Evolutionary conservation across 2,888 invertebrate species (phyloP), one percentile per base, ranked within the genome.

Genomic region (Neoitamus cyanurus): DNA sequence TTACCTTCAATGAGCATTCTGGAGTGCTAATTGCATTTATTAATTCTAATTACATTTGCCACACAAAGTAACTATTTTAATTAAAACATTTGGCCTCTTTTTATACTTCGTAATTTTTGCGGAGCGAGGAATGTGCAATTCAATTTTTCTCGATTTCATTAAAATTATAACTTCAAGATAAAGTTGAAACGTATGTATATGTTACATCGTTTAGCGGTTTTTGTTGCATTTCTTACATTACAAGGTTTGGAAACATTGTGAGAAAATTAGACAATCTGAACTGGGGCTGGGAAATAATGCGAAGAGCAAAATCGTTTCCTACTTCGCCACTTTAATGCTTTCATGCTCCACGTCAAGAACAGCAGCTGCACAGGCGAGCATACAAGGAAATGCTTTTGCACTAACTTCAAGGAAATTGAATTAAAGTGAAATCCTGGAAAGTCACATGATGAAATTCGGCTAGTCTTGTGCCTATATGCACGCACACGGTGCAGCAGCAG

Each of bases 351-450:
- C 5, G 31, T 31, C 31, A n/a, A n/a, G n/a, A n/a, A n/a, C n/a
- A n/a, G n/a, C n/a, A n/a, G n/a, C n/a, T n/a, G n/a, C n/a, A n/a
- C n/a, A n/a, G n/a, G n/a, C n/a, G n/a, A n/a, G n/a, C n/a, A n/a
- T n/a, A n/a, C 5, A 4, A 31, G 31, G 31, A 31, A 31, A 31
- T 31, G 5, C n/a, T n/a, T n/a, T 69, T 70, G 7, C 70, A 30
- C 70, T 70, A 70, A 70, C 30, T 70, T 30, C 4, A 70, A 28
- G 30, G 70, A 70, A 70, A 70, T 70, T 34, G 73, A 36, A 73
- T 31, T 73, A 73, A 15, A 73, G 15, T 31, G 36, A 73, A 73
- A 37, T n/a, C 34, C 36, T 34, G 4, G 34, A 73, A 36, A 73
- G 73, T 36, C 36, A n/a, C 34, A 73, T 20, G 20, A 36, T 15